Percentiles rank a stretch among this genome's conserved stretches.
Evolutionary conservation across 2,888 invertebrate species (phyloP).

Genomic region (Thecocarcelia acutangulata): DNA sequence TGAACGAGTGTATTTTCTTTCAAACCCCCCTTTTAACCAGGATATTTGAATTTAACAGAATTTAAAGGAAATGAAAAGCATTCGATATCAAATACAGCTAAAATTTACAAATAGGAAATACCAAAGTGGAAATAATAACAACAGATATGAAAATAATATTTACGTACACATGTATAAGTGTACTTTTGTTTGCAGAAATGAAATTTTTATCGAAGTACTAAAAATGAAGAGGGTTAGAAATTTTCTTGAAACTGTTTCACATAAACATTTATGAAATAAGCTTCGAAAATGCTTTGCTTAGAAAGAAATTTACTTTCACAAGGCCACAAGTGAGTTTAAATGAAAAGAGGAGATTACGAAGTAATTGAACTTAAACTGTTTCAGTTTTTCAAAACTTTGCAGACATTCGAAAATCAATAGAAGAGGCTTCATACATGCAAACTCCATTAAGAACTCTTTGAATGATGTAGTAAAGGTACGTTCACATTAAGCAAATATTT

Average conservation of each 20-base stretch:
- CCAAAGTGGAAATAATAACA: slow-evolving; percentile 36
- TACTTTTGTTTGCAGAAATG: not conserved
- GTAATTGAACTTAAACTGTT: too few species aligned
- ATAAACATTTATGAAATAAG: not conserved
- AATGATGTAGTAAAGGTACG: too few species aligned
- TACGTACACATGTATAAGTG: not conserved
- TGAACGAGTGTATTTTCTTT: slow-evolving; percentile 7
- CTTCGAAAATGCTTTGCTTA: too few species aligned
- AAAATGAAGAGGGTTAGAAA: not conserved
- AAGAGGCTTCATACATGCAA: too few species aligned
- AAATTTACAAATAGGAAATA: slow-evolving; percentile 36
- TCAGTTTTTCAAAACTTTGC: too few species aligned
- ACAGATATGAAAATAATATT: slow-evolving; percentile 29
- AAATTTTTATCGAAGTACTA: too few species aligned
- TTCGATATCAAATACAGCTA: slow-evolving; percentile 24
- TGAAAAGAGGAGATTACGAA: too few species aligned
- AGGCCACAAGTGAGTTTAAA: too few species aligned
- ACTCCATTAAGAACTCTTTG: too few species aligned
- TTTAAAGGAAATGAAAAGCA: slow-evolving; percentile 38
- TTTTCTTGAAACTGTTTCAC: not conserved
- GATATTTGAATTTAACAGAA: slow-evolving; percentile 21
- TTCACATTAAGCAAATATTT: too few species aligned
- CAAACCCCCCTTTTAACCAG: not conserved
- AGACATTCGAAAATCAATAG: too few species aligned
- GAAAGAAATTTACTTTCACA: too few species aligned